A percentile compares a stretch with the other conserved stretches of the same genome.
These are phyloP conservation scores for Cliona cf. orientalis DNA, from an alignment of 37 sponge, comb jelly and placozoan genomes.

Conservation along the genomic window DNA sequence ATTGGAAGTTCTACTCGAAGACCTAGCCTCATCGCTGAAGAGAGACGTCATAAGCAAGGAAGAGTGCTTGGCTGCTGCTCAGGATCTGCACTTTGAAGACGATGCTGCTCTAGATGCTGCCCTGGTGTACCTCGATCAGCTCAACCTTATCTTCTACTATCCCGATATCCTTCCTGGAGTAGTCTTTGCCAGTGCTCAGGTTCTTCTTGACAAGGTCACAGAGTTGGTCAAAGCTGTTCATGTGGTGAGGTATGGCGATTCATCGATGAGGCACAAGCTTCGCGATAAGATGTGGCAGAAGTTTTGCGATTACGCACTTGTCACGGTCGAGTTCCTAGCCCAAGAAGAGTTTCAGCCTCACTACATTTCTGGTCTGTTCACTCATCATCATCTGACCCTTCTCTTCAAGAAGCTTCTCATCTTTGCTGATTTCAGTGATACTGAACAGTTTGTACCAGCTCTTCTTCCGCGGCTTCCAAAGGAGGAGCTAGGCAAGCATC, in stretches of 20 bases:
- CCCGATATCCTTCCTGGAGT: slow-evolving; percentile 17
- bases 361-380: slow-evolving; percentile 6
- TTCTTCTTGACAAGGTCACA: slow-evolving; percentile 23
- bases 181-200: slow-evolving; percentile 20
- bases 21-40: background rate
- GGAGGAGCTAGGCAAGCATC: background rate
- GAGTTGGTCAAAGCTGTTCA: slow-evolving; percentile 4
- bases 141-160: slow-evolving; percentile 26
- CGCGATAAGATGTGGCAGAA: background rate
- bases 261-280: too few species aligned
- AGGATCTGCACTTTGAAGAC: slow-evolving; percentile 10
- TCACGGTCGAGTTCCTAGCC: background rate
- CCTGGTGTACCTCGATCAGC: slow-evolving; percentile 6
- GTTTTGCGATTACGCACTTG: slow-evolving; percentile 3
- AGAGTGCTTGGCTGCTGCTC: slow-evolving; percentile 13
- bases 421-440: slow-evolving; percentile 8
- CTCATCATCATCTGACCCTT: slow-evolving; percentile 1
- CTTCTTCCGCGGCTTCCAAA: background rate
- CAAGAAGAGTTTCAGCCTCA: background rate
- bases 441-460: slow-evolving; percentile 28
- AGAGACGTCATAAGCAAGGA: slow-evolving; percentile 4
- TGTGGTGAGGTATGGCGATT: background rate
- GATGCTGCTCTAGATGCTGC: slow-evolving; percentile 28
- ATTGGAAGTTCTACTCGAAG: slow-evolving; percentile 8
- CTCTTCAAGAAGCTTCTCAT: slow-evolving; percentile 9